A percentile compares a stretch with the other conserved stretches of the same genome.
These are phyloP conservation scores for Delphinapterus leucas DNA, from an alignment of 2,113 vertebrate species.

Conservation along the genomic window DNA sequence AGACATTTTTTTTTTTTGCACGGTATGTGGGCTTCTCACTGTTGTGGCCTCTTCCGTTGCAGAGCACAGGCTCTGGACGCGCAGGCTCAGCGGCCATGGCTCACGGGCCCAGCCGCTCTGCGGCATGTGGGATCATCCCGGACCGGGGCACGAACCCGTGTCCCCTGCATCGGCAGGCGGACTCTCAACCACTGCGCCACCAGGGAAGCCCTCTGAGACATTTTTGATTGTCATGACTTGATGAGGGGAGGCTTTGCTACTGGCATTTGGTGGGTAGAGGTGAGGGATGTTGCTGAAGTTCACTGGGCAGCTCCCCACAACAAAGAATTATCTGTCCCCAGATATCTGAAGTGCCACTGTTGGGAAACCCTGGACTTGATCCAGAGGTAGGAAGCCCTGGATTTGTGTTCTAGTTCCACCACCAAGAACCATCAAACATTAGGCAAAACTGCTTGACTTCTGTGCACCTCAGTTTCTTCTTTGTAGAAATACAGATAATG, in stretches of 20 bases:
- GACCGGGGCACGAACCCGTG: too few species aligned
- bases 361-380: not conserved
- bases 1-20: not conserved
- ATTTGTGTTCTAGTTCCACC: not conserved
- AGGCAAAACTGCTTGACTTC: not conserved
- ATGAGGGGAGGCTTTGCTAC: not conserved
- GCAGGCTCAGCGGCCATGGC: too few species aligned
- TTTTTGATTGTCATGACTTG: not conserved
- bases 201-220: too few species aligned
- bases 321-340: not conserved
- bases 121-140: too few species aligned
- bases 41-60: too few species aligned
- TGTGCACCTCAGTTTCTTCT: not conserved
- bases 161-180: too few species aligned
- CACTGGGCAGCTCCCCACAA: accelerated
- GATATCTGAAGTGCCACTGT: not conserved
- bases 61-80: too few species aligned
- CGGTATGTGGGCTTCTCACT: too few species aligned
- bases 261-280: not conserved
- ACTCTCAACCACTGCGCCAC: too few species aligned
- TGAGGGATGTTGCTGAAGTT: not conserved
- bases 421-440: not conserved
- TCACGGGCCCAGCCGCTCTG: too few species aligned
- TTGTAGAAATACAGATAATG: not conserved
- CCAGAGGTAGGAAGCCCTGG: not conserved